Evolutionary conservation across 1,140 invertebrate species (phyloP).

Genomic region (Drosophila pectinifera): DNA sequence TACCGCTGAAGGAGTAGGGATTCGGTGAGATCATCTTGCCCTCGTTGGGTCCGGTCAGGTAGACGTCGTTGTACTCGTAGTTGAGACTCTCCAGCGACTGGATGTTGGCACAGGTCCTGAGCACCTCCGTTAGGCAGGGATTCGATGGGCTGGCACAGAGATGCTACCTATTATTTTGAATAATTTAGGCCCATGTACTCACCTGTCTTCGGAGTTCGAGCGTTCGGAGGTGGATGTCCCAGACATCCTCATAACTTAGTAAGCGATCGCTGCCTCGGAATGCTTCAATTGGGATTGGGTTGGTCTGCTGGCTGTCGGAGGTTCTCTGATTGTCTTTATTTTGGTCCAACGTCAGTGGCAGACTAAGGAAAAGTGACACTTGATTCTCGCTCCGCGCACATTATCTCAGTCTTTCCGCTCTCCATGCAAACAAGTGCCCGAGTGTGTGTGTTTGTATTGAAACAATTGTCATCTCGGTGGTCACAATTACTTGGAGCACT

Average conservation of each 20-base stretch:
- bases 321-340: constrained; percentile 25
- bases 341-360: constrained; percentile 41
- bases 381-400: constrained; percentile 37
- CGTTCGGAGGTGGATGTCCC: constrained; percentile 67
- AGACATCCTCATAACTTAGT: constrained; percentile 50
- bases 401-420: constrained; percentile 41
- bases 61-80: constrained; percentile 67
- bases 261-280: not conserved
- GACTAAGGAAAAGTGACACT: constrained; percentile 35
- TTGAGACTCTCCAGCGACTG: constrained; percentile 74
- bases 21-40: constrained; percentile 75
- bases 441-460: constrained; percentile 12
- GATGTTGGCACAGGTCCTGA: constrained; percentile 70
- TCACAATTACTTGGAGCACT: constrained; percentile 13
- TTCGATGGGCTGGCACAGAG: constrained; percentile 21
- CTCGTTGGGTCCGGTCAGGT: constrained; percentile 18
- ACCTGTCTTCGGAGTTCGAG: constrained; percentile 76
- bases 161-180: not conserved
- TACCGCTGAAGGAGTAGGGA: constrained; percentile 67
- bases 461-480: constrained; percentile 41
- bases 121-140: constrained; percentile 60
- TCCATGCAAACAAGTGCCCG: constrained; percentile 8
- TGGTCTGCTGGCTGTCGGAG: constrained; percentile 1
- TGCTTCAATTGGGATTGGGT: constrained; percentile 15
- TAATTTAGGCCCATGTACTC: not conserved